These are phyloP conservation scores for Galerucella nymphaeae DNA, from an alignment of 2,888 invertebrate genomes.

Conservation along the genomic window DNA sequence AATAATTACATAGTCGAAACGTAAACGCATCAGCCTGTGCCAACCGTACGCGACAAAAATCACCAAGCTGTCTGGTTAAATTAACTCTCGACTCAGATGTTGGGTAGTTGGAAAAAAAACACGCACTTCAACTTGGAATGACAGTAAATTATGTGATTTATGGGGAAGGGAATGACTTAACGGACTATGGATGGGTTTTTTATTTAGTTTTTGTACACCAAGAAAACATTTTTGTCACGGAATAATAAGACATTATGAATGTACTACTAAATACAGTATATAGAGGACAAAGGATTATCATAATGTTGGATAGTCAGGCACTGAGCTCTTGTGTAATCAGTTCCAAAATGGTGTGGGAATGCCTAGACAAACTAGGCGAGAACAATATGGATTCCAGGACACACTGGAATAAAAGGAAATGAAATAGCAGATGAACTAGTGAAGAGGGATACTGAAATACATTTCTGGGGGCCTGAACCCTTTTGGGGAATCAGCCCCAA, in stretches of 20 bases:
- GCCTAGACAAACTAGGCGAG: no score
- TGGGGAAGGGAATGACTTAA: conserved; percentile 7
- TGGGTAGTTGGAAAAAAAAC: conserved; percentile 1
- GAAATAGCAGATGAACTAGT: no score
- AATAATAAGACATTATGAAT: neutral
- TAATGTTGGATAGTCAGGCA: no score
- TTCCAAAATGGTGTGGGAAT: no score
- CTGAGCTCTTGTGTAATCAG: no score
- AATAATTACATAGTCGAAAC: conserved; percentile 29
- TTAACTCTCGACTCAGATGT: conserved; percentile 10
- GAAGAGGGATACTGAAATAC: no score
- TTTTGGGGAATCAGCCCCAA: no score
- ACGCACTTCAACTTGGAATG: neutral
- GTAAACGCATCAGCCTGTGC: neutral
- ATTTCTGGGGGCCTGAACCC: no score
- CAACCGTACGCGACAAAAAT: conserved; percentile 8
- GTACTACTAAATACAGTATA: no score
- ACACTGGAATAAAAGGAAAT: no score
- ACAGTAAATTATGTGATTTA: conserved; percentile 14
- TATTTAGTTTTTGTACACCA: neutral
- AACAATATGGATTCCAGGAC: no score
- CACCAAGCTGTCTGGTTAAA: conserved; percentile 12
- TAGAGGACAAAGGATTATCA: no score
- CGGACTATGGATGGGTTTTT: neutral
- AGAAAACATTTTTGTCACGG: neutral